Evolutionary conservation across 2,113 vertebrate species (phyloP).

Genomic region (Sylvietta virens): DNA sequence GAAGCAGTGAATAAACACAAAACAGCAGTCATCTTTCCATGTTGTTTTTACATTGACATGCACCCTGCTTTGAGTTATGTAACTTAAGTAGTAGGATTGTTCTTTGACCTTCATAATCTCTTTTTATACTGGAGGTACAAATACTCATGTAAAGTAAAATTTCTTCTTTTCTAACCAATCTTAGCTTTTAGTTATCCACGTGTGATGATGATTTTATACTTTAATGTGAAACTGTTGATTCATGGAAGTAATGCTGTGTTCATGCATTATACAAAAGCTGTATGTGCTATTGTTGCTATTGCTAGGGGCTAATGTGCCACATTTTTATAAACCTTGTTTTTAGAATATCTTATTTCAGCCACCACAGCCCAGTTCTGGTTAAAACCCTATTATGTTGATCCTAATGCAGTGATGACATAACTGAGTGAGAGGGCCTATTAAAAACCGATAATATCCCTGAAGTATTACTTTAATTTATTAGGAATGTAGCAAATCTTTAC

Average conservation of each 20-base stretch:
- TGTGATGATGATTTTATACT: background rate
- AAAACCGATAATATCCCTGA: background rate
- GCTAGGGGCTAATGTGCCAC: slow-evolving; percentile 18
- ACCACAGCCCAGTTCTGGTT: background rate
- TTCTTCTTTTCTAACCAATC: background rate
- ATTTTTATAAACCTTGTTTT: slow-evolving; percentile 35
- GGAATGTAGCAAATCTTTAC: background rate
- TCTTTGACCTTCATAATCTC: slow-evolving; percentile 30
- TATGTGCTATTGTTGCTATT: slow-evolving; percentile 27
- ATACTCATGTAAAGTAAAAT: background rate
- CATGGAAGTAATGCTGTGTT: slow-evolving; percentile 34
- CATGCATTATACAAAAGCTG: slow-evolving; percentile 29
- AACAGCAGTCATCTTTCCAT: background rate
- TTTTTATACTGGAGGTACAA: background rate
- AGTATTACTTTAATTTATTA: background rate
- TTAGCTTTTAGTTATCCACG: background rate
- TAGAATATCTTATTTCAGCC: slow-evolving; percentile 28
- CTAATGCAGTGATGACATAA: background rate
- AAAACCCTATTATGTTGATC: slow-evolving; percentile 5
- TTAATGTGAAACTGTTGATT: slow-evolving; percentile 37
- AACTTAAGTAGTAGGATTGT: slow-evolving; percentile 16
- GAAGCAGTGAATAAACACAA: background rate
- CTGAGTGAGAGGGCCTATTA: background rate
- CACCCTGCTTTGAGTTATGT: background rate
- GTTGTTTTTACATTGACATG: background rate